phyloP scores from a whole-genome alignment of 2,888 invertebrate species.

The Zele albiditarsus region DNA sequence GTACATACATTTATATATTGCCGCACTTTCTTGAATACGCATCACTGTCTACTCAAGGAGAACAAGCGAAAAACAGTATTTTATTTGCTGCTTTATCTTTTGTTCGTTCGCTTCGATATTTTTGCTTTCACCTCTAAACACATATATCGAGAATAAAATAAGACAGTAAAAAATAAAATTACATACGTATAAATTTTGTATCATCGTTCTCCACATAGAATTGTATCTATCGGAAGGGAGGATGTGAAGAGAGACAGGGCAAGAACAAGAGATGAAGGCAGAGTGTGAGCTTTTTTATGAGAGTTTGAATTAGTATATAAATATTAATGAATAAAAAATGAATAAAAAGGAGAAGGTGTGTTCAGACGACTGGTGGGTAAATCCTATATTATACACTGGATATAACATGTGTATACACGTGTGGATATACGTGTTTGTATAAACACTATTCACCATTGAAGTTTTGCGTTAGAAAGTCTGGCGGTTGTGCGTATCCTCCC shows the following conservation, averaged over 20 bases:
- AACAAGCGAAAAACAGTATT: slow-evolving; percentile 55
- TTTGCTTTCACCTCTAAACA: too few species aligned
- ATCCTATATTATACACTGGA: neutral
- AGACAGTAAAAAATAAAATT: too few species aligned
- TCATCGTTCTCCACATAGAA: too few species aligned
- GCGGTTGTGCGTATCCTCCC: slow-evolving; percentile 35
- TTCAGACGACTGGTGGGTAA: neutral
- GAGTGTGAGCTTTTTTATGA: too few species aligned
- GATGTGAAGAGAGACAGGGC: too few species aligned
- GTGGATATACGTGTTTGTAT: neutral
- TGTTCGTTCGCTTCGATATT: neutral
- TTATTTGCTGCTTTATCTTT: slow-evolving; percentile 70
- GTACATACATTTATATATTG: neutral
- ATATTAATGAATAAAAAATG: too few species aligned
- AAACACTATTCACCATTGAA: neutral
- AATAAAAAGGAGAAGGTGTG: neutral
- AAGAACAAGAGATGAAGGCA: too few species aligned
- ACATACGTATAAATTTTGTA: too few species aligned
- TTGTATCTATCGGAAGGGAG: too few species aligned
- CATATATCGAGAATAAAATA: too few species aligned
- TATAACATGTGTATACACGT: neutral
- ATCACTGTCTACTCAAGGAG: slow-evolving; percentile 39
- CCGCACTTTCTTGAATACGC: slow-evolving; percentile 1
- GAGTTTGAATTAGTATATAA: too few species aligned
- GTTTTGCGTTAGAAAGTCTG: neutral